Conservation (phyloP, 2,888 invertebrate genomes). For the Buathra laborator region DNA sequence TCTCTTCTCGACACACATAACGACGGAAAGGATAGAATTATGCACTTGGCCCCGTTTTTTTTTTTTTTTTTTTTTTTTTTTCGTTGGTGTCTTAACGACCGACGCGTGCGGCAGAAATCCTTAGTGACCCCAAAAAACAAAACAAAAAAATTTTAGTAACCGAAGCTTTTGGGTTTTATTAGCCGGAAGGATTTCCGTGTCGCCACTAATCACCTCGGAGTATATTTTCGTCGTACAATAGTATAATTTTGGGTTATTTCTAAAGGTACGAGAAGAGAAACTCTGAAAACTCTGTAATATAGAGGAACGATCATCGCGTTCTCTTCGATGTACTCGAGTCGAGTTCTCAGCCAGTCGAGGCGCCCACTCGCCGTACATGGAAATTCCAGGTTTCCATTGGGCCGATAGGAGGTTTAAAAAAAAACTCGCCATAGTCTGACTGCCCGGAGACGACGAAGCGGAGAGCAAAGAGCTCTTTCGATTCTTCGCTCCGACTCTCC, state of each 20-base stretch:
- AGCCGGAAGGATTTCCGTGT: constrained; percentile 17
- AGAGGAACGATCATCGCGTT: constrained; percentile 4
- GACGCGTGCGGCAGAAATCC: constrained; percentile 21
- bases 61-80: not conserved
- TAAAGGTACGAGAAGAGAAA: not conserved
- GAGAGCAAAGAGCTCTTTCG: constrained; percentile 48
- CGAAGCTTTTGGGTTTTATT: constrained; percentile 27
- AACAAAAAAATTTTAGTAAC: constrained; percentile 13
- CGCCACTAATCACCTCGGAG: constrained; percentile 9
- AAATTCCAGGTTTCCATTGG: constrained; percentile 64
- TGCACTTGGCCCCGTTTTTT: not conserved
- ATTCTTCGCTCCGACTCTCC: constrained; percentile 38
- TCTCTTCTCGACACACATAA: not conserved
- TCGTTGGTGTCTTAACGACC: constrained; percentile 23
- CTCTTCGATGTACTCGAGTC: constrained; percentile 24
- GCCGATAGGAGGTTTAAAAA: constrained; percentile 34
- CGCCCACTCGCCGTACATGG: constrained; percentile 57
- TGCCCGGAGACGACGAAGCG: constrained; percentile 57
- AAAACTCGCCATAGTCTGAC: constrained; percentile 56
- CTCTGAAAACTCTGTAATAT: not conserved
- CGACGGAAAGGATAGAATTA: constrained; percentile 1
- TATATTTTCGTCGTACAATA: constrained; percentile 31
- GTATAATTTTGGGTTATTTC: not conserved
- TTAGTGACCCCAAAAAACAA: constrained; percentile 16
- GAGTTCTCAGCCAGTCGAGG: constrained; percentile 21